These are phyloP conservation scores for Drosophila atripex DNA, from an alignment of 2,888 invertebrate species.

Conservation along the genomic window DNA sequence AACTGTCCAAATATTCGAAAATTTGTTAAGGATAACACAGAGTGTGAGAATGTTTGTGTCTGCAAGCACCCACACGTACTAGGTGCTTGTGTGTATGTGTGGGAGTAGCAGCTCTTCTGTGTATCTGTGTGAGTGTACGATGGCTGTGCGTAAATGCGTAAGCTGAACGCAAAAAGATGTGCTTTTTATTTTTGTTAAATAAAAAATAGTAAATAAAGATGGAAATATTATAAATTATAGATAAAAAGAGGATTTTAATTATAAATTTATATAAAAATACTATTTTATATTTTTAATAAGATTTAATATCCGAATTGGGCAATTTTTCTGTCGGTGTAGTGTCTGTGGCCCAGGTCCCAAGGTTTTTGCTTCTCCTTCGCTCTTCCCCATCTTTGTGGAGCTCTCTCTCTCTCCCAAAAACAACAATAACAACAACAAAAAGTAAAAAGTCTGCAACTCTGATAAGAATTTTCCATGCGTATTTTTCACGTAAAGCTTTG, in stretches of 20 bases:
- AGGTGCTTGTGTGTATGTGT: conserved; percentile 9
- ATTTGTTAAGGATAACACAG: conserved; percentile 28
- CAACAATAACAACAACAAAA: conserved; percentile 9
- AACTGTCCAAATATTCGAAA: conserved; percentile 19
- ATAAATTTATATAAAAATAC: background rate
- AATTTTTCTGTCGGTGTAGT: too few relatives aligned
- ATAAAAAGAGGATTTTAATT: background rate
- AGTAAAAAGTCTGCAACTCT: conserved; percentile 22
- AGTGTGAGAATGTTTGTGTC: conserved; percentile 7
- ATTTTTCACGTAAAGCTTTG: conserved; percentile 33
- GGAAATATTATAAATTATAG: background rate
- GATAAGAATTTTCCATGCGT: conserved; percentile 42
- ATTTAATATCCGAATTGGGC: too few relatives aligned
- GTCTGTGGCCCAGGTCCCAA: conserved; percentile 46
- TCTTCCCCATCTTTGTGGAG: background rate
- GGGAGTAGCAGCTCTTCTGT: conserved; percentile 4
- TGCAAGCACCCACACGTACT: background rate
- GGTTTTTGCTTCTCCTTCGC: conserved; percentile 20
- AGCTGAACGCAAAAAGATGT: conserved; percentile 32
- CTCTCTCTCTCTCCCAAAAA: conserved; percentile 10
- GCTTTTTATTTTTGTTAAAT: background rate
- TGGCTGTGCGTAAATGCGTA: conserved; percentile 69
- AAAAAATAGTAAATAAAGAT: background rate
- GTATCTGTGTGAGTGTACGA: conserved; percentile 5
- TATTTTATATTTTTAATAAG: too few relatives aligned